Base-by-base conservation (phyloP, 2,888 invertebrate species). In the Drosophila robusta region DNA sequence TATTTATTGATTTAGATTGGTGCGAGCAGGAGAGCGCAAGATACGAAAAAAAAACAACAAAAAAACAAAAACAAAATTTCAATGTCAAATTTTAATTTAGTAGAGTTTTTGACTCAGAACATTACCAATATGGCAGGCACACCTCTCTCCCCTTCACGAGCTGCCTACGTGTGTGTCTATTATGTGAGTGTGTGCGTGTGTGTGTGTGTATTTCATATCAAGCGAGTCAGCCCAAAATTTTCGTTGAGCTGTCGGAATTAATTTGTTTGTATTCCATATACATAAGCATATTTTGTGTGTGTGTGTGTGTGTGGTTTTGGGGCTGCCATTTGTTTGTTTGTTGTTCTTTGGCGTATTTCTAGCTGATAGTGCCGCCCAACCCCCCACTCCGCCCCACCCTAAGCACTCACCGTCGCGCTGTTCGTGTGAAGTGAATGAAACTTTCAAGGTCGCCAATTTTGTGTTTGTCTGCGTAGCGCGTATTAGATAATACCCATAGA, bases 71-170 rank as follows among this genome's bases (percentile, higher is more conserved):
- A 47, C 24, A 67, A 84, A 79, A 86, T 89, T 86, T 86, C 86
- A 86, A 86, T 86, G 86, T 86, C 86, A 86, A 89, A 86, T 88
- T 88, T 89, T 73, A 75, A 87, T 87, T 89, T 87, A 75, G 76
- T 80, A 70, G 88, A 72, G 69, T 74, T 80, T 80, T 78, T 36
- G 66, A 70, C 66, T 75, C 89, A 89, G 87, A 87, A 84, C 89
- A 87, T 89, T 84, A 87, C 69, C 89, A 88, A 88, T 79, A 83
- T 82, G 80, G 71, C 73, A 76, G 46, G 52, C 63, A 50, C 52
- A 36, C 51, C 18, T 36, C 50, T 6, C 51, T 18, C 38, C 45
- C 41, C 22, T 36, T 34, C 49, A 54, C 22, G 32, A 34, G 16
- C 52, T 45, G 18, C 42, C 47, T 49, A 24, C 12, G 39, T 55